Evolutionary conservation across 2,113 vertebrate genomes (phyloP), one percentile per base, ranked within the genome.

Genomic region (Orycteropus afer): DNA sequence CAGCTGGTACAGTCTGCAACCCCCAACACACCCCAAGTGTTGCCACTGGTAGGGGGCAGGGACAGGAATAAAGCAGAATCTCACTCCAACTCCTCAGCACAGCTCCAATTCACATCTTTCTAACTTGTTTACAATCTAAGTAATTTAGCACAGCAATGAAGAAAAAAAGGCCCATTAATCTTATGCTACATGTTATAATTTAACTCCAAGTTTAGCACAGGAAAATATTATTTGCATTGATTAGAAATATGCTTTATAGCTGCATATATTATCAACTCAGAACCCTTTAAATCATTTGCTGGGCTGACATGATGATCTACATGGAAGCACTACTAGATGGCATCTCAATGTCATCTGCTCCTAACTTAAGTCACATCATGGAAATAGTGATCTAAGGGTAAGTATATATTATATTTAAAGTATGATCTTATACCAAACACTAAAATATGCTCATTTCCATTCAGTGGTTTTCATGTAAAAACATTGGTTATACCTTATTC

Each of bases 191-290:
- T 37, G 32, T 87, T 92, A 83, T 77, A 49, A 96, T 86, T 96
- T 97, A 95, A 89, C 71, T 96, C 74, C 23, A 29, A 47, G 25
- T 61, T 90, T 11, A 81, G 65, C 47, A 51, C 49, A 73, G 84
- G 25, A 95, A 85, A 89, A 94, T 95, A 93, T 49, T 57, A 93
- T 93, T 91, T 95, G 84, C 82, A 97, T 47, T 86, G 89, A 96
- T 95, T 96, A 95, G 49, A 97, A 96, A 95, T 22, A 77, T 79
- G 18, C 49, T 97, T 95, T 80, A 93, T 42, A 76, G 87, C 32
- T 93, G 69, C 57, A 91, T 95, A 95, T 61, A 90, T 97, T 94
- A 97, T 87, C 92, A 74, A 51, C 23, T 76, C 40, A 47, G 45
- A 96, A 77, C 22, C 93, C 67, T 87, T 96, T 20, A 10, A 93